phyloP scores from a whole-genome alignment of 2,888 invertebrate genomes.

The Tipula helvola region DNA sequence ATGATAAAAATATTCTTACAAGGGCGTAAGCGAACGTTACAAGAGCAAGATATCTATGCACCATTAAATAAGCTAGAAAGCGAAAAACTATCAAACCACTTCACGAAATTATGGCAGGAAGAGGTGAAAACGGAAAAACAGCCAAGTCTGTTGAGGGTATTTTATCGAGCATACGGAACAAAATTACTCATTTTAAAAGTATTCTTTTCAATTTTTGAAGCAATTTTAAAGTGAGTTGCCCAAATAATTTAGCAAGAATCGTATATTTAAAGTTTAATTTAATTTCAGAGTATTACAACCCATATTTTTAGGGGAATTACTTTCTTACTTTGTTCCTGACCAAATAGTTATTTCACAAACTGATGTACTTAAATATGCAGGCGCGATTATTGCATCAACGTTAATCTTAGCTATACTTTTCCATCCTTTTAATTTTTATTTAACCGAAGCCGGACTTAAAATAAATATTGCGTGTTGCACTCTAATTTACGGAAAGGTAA shows the following conservation, averaged over 20 bases:
- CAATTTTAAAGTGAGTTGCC: conserved; percentile 25
- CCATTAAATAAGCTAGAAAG: conserved; percentile 40
- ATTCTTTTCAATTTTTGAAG: conserved; percentile 26
- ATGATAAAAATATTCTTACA: conserved; percentile 38
- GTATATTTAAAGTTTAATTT: background rate
- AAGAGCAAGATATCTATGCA: conserved; percentile 43
- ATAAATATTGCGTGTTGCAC: conserved; percentile 47
- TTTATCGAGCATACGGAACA: conserved; percentile 36
- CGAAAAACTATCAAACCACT: conserved; percentile 35
- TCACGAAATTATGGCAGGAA: conserved; percentile 35
- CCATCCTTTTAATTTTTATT: conserved; percentile 62
- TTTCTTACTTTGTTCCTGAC: conserved; percentile 46
- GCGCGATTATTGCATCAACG: conserved; percentile 46
- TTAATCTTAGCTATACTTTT: conserved; percentile 44
- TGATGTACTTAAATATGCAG: conserved; percentile 54
- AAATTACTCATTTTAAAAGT: conserved; percentile 29
- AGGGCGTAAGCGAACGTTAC: conserved; percentile 39
- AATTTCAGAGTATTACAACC: conserved; percentile 49
- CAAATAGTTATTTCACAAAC: conserved; percentile 38
- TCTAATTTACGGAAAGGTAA: conserved; percentile 25
- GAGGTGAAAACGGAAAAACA: conserved; percentile 26
- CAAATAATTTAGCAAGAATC: no score
- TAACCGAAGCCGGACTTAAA: conserved; percentile 56
- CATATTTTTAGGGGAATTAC: conserved; percentile 49
- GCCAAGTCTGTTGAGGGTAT: conserved; percentile 36